phyloP scores from a whole-genome alignment of 2,888 invertebrate genomes.

The Leptinotarsa haldemani region DNA sequence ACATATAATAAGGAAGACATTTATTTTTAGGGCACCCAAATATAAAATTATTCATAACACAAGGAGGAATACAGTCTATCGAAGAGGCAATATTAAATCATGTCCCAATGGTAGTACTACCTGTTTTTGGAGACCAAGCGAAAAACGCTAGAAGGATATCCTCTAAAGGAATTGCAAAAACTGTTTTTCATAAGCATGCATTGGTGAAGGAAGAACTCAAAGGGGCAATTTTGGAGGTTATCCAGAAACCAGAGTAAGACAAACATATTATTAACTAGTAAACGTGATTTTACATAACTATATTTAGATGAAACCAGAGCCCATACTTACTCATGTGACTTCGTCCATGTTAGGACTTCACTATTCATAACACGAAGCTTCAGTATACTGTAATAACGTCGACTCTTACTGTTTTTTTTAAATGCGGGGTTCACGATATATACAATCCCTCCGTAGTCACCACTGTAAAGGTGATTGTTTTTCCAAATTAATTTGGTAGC shows the following conservation, averaged over 20 bases:
- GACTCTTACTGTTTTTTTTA: too few relatives aligned
- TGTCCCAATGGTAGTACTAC: conserved; percentile 62
- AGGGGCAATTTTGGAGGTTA: conserved; percentile 51
- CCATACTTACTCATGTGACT: too few relatives aligned
- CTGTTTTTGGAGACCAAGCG: conserved; percentile 59
- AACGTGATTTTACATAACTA: too few relatives aligned
- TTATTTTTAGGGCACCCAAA: conserved; percentile 40
- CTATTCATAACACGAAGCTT: too few relatives aligned
- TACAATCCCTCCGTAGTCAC: too few relatives aligned
- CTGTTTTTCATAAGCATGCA: conserved; percentile 14
- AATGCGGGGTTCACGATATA: too few relatives aligned
- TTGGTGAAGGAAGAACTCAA: conserved; percentile 37
- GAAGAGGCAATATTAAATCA: conserved; percentile 62
- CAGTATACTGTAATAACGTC: too few relatives aligned
- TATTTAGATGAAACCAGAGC: too few relatives aligned
- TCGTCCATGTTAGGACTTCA: too few relatives aligned
- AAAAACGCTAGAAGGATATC: conserved; percentile 47
- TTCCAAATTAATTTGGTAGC: too few relatives aligned
- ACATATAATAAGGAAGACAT: background rate
- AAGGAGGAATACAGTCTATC: conserved; percentile 60
- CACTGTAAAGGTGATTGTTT: too few relatives aligned
- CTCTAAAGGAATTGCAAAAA: conserved; percentile 47
- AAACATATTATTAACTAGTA: background rate
- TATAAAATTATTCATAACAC: conserved; percentile 42
- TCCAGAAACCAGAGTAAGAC: conserved; percentile 52